These are phyloP conservation scores for Diabrotica undecimpunctata DNA, from an alignment of 1,140 invertebrate genomes.

Conservation along the genomic window DNA sequence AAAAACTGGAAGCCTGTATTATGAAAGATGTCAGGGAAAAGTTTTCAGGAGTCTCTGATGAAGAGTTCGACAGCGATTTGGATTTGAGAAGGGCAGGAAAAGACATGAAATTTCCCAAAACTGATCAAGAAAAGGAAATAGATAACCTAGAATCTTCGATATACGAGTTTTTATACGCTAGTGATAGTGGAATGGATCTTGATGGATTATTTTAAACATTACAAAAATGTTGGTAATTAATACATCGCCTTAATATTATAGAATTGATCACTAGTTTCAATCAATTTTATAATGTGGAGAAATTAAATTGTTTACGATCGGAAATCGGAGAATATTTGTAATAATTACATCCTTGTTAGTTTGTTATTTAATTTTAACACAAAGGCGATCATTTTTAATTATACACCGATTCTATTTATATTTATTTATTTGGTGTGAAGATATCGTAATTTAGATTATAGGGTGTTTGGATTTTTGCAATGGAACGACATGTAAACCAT, in stretches of 20 bases:
- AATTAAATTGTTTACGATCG: conserved; percentile 4
- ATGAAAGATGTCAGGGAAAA: conserved; percentile 65
- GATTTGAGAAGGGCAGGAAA: conserved; percentile 51
- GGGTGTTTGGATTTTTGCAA: conserved; percentile 40
- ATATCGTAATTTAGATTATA: too few species aligned
- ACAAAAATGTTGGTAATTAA: background rate
- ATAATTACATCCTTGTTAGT: too few species aligned
- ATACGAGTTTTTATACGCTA: conserved; percentile 56
- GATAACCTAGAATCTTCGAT: conserved; percentile 54
- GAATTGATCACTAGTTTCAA: conserved; percentile 11
- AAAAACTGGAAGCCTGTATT: conserved; percentile 64
- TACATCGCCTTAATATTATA: background rate
- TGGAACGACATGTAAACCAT: conserved; percentile 23
- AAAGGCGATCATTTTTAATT: too few species aligned
- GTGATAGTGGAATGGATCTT: conserved; percentile 50
- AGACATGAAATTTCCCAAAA: conserved; percentile 23
- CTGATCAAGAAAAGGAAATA: conserved; percentile 47
- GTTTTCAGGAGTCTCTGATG: conserved; percentile 51
- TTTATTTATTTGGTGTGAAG: too few species aligned
- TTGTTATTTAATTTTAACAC: too few species aligned
- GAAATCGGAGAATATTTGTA: too few species aligned
- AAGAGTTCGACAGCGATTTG: conserved; percentile 54
- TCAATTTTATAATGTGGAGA: conserved; percentile 3
- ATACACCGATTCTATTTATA: too few species aligned
- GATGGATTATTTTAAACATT: conserved; percentile 50